Percentiles rank a stretch among this genome's conserved stretches.
phyloP scores from a whole-genome alignment of 2,113 vertebrate species.

The Vombatus ursinus region DNA sequence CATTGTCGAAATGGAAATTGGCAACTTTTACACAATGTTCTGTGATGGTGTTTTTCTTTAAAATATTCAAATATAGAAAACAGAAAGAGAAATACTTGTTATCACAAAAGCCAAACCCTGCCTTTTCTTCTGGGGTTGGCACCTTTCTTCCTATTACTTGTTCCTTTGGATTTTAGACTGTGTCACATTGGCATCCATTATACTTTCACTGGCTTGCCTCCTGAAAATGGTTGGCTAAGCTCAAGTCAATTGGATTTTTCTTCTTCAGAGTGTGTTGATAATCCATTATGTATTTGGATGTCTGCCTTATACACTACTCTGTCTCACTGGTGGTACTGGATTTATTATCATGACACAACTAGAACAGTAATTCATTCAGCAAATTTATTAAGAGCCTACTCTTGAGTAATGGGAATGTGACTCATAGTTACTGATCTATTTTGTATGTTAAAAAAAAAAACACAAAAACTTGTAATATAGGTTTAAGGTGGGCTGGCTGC shows the following conservation, averaged over 20 bases:
- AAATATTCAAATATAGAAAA: constrained; percentile 44
- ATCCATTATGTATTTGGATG: constrained; percentile 71
- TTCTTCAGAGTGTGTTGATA: constrained; percentile 43
- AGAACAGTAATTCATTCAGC: background rate
- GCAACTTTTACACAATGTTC: constrained; percentile 74
- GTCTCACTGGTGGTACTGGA: constrained; percentile 80
- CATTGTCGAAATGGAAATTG: constrained; percentile 76
- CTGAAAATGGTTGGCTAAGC: constrained; percentile 21
- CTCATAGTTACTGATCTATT: constrained; percentile 87
- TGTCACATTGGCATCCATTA: constrained; percentile 36
- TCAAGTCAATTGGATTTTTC: constrained; percentile 13
- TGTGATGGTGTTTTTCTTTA: constrained; percentile 46
- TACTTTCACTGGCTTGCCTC: constrained; percentile 26
- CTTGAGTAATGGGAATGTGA: constrained; percentile 77
- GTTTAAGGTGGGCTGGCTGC: constrained; percentile 76
- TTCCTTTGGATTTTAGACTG: constrained; percentile 9
- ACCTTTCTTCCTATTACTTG: constrained; percentile 33
- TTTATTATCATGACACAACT: constrained; percentile 73
- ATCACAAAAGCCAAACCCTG: constrained; percentile 68
- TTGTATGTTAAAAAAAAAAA: constrained; percentile 87
- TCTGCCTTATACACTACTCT: constrained; percentile 86
- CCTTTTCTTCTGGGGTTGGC: constrained; percentile 51
- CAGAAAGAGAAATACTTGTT: constrained; percentile 37
- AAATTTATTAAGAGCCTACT: constrained; percentile 78
- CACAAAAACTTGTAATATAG: constrained; percentile 83